A percentile compares a stretch with the other conserved stretches of the same genome.
Evolutionary conservation across 2,797 vertebrate genomes (phyloP).

Genomic region (Limosa lapponica): DNA sequence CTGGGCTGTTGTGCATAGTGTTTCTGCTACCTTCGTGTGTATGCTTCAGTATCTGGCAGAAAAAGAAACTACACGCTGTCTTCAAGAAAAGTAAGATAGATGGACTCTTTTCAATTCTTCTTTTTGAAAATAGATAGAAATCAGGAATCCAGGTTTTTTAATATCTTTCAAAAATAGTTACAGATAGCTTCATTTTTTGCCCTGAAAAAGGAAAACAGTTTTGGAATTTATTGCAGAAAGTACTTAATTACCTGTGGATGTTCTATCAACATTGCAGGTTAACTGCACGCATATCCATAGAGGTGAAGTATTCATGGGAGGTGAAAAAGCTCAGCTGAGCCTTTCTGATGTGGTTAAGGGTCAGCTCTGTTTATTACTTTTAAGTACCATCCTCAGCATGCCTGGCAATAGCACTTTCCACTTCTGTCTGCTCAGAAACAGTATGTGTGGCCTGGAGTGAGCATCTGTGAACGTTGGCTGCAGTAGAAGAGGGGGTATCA

Average conservation of each 20-base stretch:
- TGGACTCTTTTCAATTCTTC: background rate
- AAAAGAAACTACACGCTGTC: conserved; percentile 46
- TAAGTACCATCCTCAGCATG: background rate
- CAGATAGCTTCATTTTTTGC: background rate
- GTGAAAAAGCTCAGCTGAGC: background rate
- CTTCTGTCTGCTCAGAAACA: background rate
- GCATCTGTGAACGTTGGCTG: background rate
- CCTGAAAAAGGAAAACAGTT: background rate
- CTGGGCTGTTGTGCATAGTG: background rate
- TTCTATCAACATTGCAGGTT: background rate
- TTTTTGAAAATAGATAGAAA: background rate
- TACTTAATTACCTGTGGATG: background rate
- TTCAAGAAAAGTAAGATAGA: conserved; percentile 76
- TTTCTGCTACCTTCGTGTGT: background rate
- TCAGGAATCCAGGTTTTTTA: background rate
- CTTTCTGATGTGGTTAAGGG: background rate
- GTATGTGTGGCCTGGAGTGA: background rate
- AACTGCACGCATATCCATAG: background rate
- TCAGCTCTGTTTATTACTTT: background rate
- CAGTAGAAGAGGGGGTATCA: background rate
- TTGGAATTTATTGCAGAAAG: background rate
- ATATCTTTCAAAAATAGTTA: background rate
- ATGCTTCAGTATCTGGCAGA: conserved; percentile 4
- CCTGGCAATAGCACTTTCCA: fast-evolving
- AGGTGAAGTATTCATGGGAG: background rate